Conservation (phyloP, 2,113 vertebrate species). For the Dryoscopus gambensis region DNA sequence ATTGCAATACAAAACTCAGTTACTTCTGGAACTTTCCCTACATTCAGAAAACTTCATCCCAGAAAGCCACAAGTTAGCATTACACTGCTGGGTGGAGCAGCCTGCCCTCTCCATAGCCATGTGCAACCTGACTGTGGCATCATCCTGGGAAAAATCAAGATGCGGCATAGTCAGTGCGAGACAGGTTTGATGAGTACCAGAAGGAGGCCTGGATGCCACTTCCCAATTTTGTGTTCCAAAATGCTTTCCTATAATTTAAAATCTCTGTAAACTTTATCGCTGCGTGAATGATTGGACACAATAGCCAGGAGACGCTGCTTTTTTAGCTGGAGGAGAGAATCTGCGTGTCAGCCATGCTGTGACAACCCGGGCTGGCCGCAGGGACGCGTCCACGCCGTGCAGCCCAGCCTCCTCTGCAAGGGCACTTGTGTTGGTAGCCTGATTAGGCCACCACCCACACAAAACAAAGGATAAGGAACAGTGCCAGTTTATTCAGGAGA, state of each 20-base stretch:
- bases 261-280: not conserved
- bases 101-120: not conserved
- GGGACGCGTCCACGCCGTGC: not conserved
- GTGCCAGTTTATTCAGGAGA: not conserved
- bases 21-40: not conserved
- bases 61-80: not conserved
- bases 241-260: not conserved
- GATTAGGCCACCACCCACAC: not conserved
- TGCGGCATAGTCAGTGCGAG: rapidly evolving
- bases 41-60: not conserved
- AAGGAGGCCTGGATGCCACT: not conserved
- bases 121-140: not conserved
- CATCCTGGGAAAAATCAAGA: not conserved
- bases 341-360: rapidly evolving
- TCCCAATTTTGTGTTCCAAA: not conserved
- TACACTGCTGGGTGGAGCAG: not conserved
- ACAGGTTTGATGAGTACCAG: not conserved
- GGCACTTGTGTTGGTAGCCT: not conserved
- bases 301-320: rapidly evolving
- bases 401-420: rapidly evolving
- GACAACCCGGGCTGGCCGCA: rapidly evolving
- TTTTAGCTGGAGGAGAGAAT: not conserved
- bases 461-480: slow-evolving; percentile 13
- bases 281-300: not conserved
- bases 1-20: not conserved